A percentile compares a stretch with the other conserved stretches of the same genome.
phyloP scores from a whole-genome alignment of 2,113 vertebrate species.

The Bungarus multicinctus region DNA sequence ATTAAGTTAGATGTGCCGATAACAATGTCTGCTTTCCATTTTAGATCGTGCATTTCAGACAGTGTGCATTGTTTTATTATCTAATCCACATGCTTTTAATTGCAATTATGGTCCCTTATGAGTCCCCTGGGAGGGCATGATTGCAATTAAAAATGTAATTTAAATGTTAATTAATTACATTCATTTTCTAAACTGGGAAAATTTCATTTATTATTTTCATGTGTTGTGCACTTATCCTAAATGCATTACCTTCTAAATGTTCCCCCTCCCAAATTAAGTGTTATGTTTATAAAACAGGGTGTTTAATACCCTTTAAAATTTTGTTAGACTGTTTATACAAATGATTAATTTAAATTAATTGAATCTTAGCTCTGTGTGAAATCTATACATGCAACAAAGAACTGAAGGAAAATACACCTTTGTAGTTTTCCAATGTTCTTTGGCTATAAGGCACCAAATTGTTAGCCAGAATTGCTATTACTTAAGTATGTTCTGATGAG shows the following conservation, averaged over 20 bases:
- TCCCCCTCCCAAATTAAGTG: conserved; percentile 79
- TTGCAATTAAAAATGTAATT: conserved; percentile 98
- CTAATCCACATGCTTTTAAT: conserved; percentile 95
- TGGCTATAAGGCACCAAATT: conserved; percentile 14
- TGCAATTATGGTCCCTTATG: conserved; percentile 93
- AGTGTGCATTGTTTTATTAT: conserved; percentile 88
- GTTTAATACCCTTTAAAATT: conserved; percentile 84
- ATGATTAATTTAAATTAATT: conserved; percentile 84
- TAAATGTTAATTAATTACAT: conserved; percentile 99
- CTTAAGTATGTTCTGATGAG: conserved; percentile 14
- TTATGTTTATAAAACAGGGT: conserved; percentile 83
- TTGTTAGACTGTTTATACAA: conserved; percentile 77
- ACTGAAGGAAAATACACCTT: conserved; percentile 43
- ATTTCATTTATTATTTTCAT: conserved; percentile 86
- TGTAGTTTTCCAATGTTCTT: conserved; percentile 45
- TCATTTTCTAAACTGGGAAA: conserved; percentile 91
- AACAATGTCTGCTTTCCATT: conserved; percentile 84
- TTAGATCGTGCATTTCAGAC: conserved; percentile 87
- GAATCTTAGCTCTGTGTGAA: conserved; percentile 65
- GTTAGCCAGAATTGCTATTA: conserved; percentile 26
- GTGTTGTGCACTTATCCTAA: conserved; percentile 83
- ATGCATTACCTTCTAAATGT: conserved; percentile 84
- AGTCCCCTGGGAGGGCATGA: conserved; percentile 90
- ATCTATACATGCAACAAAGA: conserved; percentile 63
- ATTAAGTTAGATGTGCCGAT: conserved; percentile 81